These are phyloP conservation scores for Bolborhynchus lineola DNA, from an alignment of 2,113 vertebrate species.

Conservation along the genomic window DNA sequence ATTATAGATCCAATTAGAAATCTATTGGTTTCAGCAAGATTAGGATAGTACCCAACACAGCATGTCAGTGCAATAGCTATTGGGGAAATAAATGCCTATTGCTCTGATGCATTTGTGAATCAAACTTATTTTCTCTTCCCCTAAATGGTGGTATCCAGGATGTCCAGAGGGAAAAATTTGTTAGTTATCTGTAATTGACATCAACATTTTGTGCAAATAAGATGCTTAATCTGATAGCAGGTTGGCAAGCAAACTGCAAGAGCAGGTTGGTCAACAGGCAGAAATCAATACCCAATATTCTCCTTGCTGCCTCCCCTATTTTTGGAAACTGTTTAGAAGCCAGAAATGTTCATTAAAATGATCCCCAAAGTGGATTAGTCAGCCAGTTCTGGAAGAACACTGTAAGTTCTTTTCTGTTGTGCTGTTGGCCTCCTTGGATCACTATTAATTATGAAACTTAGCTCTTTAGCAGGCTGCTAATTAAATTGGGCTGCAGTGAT, in stretches of 20 bases:
- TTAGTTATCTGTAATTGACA: background rate
- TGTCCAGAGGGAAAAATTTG: conserved; percentile 3
- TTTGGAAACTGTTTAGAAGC: background rate
- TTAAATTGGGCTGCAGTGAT: conserved; percentile 45
- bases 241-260: background rate
- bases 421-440: conserved; percentile 38
- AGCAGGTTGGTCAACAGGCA: background rate
- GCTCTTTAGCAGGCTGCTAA: conserved; percentile 50
- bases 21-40: background rate
- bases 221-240: background rate
- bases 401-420: background rate
- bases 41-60: background rate
- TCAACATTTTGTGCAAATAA: background rate
- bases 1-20: background rate
- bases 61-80: background rate
- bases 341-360: background rate
- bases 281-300: background rate
- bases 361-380: conserved; percentile 31
- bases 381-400: conserved; percentile 31
- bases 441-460: conserved; percentile 48
- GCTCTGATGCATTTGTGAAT: background rate
- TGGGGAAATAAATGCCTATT: background rate
- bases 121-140: background rate
- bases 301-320: background rate
- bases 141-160: background rate